A percentile compares a stretch with the other conserved stretches of the same genome.
phyloP scores from a whole-genome alignment of 1,140 invertebrate species.

The Nymphalis io region DNA sequence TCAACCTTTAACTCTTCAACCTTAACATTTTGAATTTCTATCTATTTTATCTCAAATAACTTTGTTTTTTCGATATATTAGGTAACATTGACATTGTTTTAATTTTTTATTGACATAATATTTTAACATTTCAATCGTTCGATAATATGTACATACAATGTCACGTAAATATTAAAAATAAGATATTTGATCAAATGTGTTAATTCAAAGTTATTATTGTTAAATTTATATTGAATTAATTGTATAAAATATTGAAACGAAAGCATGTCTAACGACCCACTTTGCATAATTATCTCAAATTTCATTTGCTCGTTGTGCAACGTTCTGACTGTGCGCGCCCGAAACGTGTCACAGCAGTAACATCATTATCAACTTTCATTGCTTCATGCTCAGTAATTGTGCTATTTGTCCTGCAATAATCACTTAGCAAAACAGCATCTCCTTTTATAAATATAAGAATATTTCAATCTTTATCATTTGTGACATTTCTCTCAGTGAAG shows the following conservation, averaged over 20 bases:
- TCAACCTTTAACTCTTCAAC: too few relatives aligned
- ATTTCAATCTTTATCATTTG: constrained; percentile 14
- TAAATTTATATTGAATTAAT: constrained; percentile 26
- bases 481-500: constrained; percentile 18
- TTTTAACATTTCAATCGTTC: too few relatives aligned
- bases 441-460: constrained; percentile 40
- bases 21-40: too few relatives aligned
- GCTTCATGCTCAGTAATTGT: constrained; percentile 64
- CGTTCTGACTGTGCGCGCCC: constrained; percentile 65
- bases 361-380: constrained; percentile 76
- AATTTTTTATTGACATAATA: too few relatives aligned
- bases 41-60: too few relatives aligned
- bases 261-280: constrained; percentile 52
- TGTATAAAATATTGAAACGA: constrained; percentile 34
- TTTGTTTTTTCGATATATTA: too few relatives aligned
- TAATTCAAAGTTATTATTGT: not conserved
- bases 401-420: constrained; percentile 51
- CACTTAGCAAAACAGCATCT: constrained; percentile 56
- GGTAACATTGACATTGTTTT: too few relatives aligned
- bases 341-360: constrained; percentile 74
- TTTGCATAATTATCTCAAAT: constrained; percentile 60
- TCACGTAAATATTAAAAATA: too few relatives aligned
- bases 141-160: too few relatives aligned
- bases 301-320: constrained; percentile 58
- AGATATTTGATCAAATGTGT: too few relatives aligned